These are phyloP conservation scores for Oreochromis niloticus DNA, from an alignment of 2,113 vertebrate genomes.

Conservation along the genomic window DNA sequence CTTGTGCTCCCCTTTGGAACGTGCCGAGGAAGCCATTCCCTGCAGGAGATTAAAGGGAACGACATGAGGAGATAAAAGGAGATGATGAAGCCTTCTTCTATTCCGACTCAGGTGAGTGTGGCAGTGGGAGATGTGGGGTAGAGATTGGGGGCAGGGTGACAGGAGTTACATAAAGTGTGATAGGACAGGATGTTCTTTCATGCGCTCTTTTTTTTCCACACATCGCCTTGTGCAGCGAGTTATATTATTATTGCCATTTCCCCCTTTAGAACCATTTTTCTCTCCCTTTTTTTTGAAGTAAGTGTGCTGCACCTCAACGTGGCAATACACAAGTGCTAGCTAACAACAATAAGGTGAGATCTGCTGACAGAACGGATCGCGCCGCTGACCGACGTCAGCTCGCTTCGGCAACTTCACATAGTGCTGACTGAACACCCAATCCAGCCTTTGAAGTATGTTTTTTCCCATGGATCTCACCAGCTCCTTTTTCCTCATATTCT, in stretches of 20 bases:
- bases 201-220: slow-evolving; percentile 8
- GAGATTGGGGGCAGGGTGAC: neutral
- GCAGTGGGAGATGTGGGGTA: slow-evolving; percentile 1
- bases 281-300: slow-evolving; percentile 1
- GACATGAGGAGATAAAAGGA: slow-evolving; percentile 43
- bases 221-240: neutral
- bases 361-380: slow-evolving; percentile 52
- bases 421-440: slow-evolving; percentile 53
- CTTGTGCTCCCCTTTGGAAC: slow-evolving; percentile 98
- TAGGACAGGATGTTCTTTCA: slow-evolving; percentile 54
- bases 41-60: slow-evolving; percentile 62
- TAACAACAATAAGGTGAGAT: slow-evolving; percentile 51
- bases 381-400: slow-evolving; percentile 31
- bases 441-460: slow-evolving; percentile 54
- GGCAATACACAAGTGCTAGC: slow-evolving; percentile 15
- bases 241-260: slow-evolving; percentile 15
- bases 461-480: slow-evolving; percentile 44
- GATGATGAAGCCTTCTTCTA: slow-evolving; percentile 3
- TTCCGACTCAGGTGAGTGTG: slow-evolving; percentile 44
- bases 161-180: slow-evolving; percentile 54
- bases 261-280: neutral
- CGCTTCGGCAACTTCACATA: slow-evolving; percentile 8
- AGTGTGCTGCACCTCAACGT: slow-evolving; percentile 25
- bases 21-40: slow-evolving; percentile 91
- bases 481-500: neutral